Conservation (phyloP, 1,140 invertebrate genomes). For the Babylonia areolata region DNA sequence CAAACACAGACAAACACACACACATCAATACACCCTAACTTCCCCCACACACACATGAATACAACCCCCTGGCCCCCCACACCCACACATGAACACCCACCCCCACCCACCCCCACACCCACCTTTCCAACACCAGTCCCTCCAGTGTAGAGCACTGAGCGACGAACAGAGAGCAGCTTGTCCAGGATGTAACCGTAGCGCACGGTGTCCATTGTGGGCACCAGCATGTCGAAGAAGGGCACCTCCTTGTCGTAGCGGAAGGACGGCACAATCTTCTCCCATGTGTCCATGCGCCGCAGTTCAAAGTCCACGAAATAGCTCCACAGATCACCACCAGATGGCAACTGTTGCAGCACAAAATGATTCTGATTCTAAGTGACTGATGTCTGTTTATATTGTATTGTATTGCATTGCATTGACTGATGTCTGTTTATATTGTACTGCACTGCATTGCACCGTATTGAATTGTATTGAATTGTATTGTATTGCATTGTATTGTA, state of each 20-base stretch:
- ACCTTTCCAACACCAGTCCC: constrained; percentile 83
- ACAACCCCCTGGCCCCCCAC: not conserved
- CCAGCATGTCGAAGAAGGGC: constrained; percentile 77
- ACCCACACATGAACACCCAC: not conserved
- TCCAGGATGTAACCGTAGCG: constrained; percentile 82
- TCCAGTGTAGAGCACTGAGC: constrained; percentile 79
- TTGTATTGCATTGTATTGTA: no score
- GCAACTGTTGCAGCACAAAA: constrained; percentile 74
- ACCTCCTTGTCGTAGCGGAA: constrained; percentile 81
- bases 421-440: no score
- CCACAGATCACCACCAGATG: constrained; percentile 82
- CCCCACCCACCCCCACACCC: not conserved
- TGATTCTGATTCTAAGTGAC: no score
- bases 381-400: no score
- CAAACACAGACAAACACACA: not conserved
- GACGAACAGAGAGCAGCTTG: constrained; percentile 82
- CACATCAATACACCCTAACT: not conserved
- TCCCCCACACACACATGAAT: not conserved
- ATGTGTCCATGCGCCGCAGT: constrained; percentile 82
- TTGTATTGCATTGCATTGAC: no score
- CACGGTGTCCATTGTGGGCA: constrained; percentile 76
- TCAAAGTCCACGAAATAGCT: constrained; percentile 84
- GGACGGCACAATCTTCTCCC: constrained; percentile 84
- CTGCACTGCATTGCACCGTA: no score
- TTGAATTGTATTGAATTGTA: no score